Conservation (phyloP, 1,140 invertebrate species). For the Zaprionus taronus region DNA sequence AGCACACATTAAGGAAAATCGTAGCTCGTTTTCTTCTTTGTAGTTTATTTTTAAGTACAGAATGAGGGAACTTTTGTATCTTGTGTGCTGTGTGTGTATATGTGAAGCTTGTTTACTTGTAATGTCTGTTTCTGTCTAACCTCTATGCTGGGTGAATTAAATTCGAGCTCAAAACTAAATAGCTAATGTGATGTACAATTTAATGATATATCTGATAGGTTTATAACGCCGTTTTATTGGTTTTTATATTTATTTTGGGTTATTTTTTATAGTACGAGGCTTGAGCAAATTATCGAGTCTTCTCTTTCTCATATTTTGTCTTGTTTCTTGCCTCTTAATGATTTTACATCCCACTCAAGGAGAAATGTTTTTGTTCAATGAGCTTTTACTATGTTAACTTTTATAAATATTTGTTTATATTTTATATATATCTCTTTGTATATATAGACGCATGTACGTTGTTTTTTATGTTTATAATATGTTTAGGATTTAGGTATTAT, state of each 20-base stretch:
- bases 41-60: conserved; percentile 60
- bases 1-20: conserved; percentile 32
- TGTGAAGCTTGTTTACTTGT: conserved; percentile 33
- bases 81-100: conserved; percentile 34
- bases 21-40: conserved; percentile 15
- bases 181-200: conserved; percentile 31
- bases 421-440: conserved; percentile 36
- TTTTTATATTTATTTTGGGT: conserved; percentile 13
- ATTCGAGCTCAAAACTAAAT: conserved; percentile 69
- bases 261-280: conserved; percentile 29
- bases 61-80: conserved; percentile 2
- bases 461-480: conserved; percentile 38
- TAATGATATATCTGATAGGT: conserved; percentile 22
- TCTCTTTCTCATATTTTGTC: conserved; percentile 5
- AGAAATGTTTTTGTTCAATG: conserved; percentile 40
- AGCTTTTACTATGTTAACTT: conserved; percentile 37
- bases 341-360: neutral
- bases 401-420: conserved; percentile 54
- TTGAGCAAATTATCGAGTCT: conserved; percentile 37
- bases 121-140: conserved; percentile 47
- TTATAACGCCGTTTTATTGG: conserved; percentile 24
- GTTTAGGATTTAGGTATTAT: conserved; percentile 61
- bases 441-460: conserved; percentile 14
- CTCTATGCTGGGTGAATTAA: conserved; percentile 73
- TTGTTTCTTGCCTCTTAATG: conserved; percentile 27